Conservation (phyloP, 2,113 vertebrate species). For the Lagopus muta region DNA sequence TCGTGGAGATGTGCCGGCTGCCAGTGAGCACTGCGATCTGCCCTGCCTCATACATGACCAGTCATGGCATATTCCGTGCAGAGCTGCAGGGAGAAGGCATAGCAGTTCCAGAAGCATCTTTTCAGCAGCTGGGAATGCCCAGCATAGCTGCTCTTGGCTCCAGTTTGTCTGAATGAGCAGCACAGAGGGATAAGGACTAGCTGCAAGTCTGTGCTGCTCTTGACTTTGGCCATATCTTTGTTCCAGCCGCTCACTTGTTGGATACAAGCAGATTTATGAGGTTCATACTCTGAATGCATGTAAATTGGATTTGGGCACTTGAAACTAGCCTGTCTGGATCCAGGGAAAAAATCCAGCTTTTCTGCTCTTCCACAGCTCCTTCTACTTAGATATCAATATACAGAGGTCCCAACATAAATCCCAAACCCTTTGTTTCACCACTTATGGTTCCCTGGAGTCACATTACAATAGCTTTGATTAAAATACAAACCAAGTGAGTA, state of each 20-base stretch:
- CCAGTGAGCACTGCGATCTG: not conserved
- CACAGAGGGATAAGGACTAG: not conserved
- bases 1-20: no score
- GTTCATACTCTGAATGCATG: not conserved
- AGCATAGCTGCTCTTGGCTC: not conserved
- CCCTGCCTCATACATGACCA: not conserved
- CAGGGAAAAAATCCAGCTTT: not conserved
- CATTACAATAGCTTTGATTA: conserved; percentile 57
- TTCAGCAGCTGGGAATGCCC: not conserved
- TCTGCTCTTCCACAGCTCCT: not conserved
- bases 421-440: conserved; percentile 1
- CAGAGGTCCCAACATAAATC: not conserved
- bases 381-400: not conserved
- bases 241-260: not conserved
- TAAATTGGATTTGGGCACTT: not conserved
- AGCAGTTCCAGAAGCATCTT: not conserved
- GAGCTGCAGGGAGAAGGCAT: not conserved
- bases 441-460: conserved; percentile 30
- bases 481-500: conserved; percentile 43
- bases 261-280: not conserved
- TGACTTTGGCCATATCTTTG: not conserved
- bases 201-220: not conserved
- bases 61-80: not conserved
- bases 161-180: not conserved
- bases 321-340: not conserved